A percentile compares a stretch with the other conserved stretches of the same genome.
phyloP scores from a whole-genome alignment of 2,113 vertebrate genomes.

The Emydocephalus ijimae region DNA sequence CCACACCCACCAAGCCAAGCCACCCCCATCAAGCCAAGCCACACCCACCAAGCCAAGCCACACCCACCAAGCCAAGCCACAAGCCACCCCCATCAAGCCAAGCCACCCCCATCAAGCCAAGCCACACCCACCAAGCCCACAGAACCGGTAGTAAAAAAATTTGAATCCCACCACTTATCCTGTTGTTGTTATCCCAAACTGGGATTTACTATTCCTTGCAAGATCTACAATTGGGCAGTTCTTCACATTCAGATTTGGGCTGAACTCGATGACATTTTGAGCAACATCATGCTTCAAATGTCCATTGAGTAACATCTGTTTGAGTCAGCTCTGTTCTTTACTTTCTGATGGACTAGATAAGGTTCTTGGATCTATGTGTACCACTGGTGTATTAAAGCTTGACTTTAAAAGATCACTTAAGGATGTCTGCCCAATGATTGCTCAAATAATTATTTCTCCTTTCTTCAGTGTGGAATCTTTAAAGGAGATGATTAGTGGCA shows the following conservation, averaged over 20 bases:
- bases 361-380: neutral
- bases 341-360: neutral
- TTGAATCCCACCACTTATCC: neutral
- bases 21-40: no score
- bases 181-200: neutral
- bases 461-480: neutral
- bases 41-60: no score
- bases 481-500: neutral
- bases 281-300: neutral
- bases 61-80: no score
- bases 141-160: no score
- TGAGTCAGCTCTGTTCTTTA: neutral
- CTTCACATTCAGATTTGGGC: neutral
- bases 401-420: neutral
- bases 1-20: no score
- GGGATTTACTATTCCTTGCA: neutral
- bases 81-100: no score
- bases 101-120: no score
- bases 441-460: neutral
- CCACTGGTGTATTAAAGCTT: neutral
- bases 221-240: neutral
- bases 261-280: neutral
- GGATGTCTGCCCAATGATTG: neutral
- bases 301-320: neutral
- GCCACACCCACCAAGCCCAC: no score